Percentiles rank a stretch among this genome's conserved stretches.
Evolutionary conservation across 2,797 vertebrate genomes (phyloP).

Genomic region (Melanotaenia parkinsoni): DNA sequence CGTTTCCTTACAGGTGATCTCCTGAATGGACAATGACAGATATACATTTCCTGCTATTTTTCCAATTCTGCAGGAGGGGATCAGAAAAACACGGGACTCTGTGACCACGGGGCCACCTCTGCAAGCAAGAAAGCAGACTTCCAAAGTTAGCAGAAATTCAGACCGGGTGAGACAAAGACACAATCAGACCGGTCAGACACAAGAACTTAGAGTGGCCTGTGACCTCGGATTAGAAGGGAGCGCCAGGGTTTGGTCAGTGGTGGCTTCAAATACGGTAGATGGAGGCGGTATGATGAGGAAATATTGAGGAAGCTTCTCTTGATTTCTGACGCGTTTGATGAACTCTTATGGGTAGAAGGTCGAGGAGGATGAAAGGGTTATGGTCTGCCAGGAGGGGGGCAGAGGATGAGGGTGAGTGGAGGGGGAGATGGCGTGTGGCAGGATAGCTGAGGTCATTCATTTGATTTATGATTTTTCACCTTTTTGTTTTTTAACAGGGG

Average conservation of each 20-base stretch:
- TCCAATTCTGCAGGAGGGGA: conserved; percentile 70
- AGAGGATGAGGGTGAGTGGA: conserved; percentile 2
- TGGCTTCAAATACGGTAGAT: conserved; percentile 52
- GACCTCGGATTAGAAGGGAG: conserved; percentile 54
- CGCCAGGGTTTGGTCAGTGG: conserved; percentile 32
- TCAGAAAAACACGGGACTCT: conserved; percentile 73
- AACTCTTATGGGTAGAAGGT: conserved; percentile 74
- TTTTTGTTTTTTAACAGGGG: conserved; percentile 62
- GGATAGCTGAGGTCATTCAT: conserved; percentile 70
- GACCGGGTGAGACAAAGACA: conserved; percentile 63
- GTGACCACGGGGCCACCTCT: conserved; percentile 66
- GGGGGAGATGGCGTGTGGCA: conserved; percentile 68
- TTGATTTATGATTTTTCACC: conserved; percentile 76
- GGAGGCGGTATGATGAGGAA: conserved; percentile 63
- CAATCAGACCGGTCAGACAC: conserved; percentile 48
- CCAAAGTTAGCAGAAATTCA: conserved; percentile 59
- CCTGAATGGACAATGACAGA: conserved; percentile 85
- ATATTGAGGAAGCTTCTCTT: conserved; percentile 78
- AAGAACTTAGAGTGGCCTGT: conserved; percentile 58
- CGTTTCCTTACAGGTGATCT: conserved; percentile 86
- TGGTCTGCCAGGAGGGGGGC: conserved; percentile 35
- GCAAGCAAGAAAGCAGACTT: conserved; percentile 43
- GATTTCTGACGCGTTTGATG: conserved; percentile 81
- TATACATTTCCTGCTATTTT: conserved; percentile 85
- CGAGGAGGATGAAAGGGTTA: conserved; percentile 72